A percentile compares a stretch with the other conserved stretches of the same genome.
These are phyloP conservation scores for Riptortus pedestris DNA, from an alignment of 1,140 invertebrate genomes.

Conservation along the genomic window DNA sequence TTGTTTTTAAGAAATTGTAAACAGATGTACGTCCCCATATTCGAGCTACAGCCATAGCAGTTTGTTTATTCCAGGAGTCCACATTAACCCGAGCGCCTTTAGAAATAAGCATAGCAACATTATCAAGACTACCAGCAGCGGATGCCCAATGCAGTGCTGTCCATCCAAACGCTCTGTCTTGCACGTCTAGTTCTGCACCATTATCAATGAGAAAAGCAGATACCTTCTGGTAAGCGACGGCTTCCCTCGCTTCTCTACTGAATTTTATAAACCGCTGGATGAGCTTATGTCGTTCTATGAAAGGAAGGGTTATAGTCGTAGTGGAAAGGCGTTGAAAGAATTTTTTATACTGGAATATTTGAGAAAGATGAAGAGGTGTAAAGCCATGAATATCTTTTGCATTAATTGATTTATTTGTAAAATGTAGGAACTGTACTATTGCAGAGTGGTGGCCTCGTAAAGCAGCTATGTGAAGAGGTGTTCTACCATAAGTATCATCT, in stretches of 20 bases:
- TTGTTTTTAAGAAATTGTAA: not conserved
- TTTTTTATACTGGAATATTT: not conserved
- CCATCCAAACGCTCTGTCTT: not conserved
- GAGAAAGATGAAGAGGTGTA: not conserved
- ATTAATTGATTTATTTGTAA: not conserved
- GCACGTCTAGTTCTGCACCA: not conserved
- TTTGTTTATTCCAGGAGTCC: not conserved
- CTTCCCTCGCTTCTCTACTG: too few relatives aligned
- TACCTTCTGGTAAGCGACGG: not conserved
- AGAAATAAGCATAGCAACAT: not conserved
- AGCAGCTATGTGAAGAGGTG: not conserved
- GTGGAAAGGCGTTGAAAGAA: not conserved
- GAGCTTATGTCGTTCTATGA: not conserved
- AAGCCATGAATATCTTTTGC: not conserved
- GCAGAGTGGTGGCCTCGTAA: not conserved
- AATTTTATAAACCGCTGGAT: too few relatives aligned
- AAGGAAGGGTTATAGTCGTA: not conserved
- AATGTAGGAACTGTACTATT: not conserved
- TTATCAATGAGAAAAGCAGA: not conserved
- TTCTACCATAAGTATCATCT: not conserved
- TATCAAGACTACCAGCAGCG: not conserved
- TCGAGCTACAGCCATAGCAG: not conserved
- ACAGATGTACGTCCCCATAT: not conserved
- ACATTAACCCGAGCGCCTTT: not conserved
- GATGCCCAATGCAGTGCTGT: not conserved